phyloP scores from a whole-genome alignment of 2,888 invertebrate genomes.

The Eupithecia dodoneata region DNA sequence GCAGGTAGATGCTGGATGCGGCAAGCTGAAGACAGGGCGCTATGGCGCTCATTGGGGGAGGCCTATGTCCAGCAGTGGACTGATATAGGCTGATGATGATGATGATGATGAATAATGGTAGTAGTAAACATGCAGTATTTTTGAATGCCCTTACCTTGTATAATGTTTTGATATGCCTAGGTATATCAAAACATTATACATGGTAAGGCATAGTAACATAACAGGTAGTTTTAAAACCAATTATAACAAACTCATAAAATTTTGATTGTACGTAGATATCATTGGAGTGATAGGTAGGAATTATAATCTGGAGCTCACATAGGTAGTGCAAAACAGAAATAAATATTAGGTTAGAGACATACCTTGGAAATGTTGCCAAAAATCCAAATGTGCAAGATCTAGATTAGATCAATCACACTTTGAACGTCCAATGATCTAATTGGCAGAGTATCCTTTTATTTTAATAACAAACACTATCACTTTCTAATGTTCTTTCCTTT shows the following conservation, averaged over 20 bases:
- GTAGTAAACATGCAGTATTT: background rate
- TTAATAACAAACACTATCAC: conserved; percentile 6
- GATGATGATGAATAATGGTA: too few relatives aligned
- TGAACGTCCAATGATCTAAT: conserved; percentile 27
- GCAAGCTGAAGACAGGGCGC: too few relatives aligned
- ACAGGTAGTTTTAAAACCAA: background rate
- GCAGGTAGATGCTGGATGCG: too few relatives aligned
- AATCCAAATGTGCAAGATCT: conserved; percentile 5
- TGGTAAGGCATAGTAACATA: background rate
- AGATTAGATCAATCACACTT: conserved; percentile 23
- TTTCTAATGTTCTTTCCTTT: background rate
- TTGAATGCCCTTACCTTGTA: background rate
- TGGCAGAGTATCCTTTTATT: background rate
- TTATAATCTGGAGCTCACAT: conserved; percentile 7
- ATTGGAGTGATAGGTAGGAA: background rate
- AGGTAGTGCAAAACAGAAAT: background rate
- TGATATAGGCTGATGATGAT: too few relatives aligned
- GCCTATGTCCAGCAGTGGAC: too few relatives aligned
- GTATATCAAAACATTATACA: background rate
- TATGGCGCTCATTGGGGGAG: too few relatives aligned
- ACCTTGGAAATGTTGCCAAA: conserved; percentile 42
- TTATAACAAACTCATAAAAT: background rate
- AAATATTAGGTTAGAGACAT: conserved; percentile 23
- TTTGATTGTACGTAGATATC: background rate
- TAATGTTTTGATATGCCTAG: background rate